These are phyloP conservation scores for Planiliza haematocheilus DNA, from an alignment of 2,113 vertebrate species.

Conservation along the genomic window DNA sequence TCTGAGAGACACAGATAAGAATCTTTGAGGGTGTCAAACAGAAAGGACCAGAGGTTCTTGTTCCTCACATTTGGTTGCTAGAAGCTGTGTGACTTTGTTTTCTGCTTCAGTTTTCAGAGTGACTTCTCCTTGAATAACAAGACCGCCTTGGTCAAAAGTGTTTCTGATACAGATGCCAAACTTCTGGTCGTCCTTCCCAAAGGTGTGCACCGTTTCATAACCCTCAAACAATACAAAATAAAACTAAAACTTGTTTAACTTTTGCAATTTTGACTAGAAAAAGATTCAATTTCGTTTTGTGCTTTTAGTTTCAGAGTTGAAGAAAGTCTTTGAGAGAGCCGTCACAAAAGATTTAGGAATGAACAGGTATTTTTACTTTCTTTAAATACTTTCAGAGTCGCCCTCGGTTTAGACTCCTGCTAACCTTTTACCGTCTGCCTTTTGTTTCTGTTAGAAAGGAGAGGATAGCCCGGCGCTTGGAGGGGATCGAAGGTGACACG, in stretches of 20 bases:
- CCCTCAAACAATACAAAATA: background rate
- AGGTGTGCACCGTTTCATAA: constrained; percentile 80
- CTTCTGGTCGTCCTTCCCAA: constrained; percentile 89
- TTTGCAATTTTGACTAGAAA: background rate
- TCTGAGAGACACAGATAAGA: no score
- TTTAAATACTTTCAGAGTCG: background rate
- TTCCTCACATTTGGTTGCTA: no score
- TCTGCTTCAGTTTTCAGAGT: constrained; percentile 89
- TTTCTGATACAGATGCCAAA: constrained; percentile 88
- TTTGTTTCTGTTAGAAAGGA: constrained; percentile 87
- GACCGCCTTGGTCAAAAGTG: constrained; percentile 84
- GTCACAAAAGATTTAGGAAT: constrained; percentile 85
- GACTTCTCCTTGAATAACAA: constrained; percentile 85
- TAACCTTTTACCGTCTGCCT: background rate
- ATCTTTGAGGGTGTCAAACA: no score
- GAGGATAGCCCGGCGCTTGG: constrained; percentile 93
- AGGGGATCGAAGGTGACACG: constrained; percentile 93
- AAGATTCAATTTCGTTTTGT: background rate
- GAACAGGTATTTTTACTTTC: constrained; percentile 95
- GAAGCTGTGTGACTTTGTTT: constrained; percentile 1
- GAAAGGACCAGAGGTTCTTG: no score
- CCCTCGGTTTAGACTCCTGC: no score
- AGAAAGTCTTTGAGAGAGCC: constrained; percentile 92
- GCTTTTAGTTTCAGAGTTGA: constrained; percentile 93
- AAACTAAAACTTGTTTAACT: no score